Percentiles rank a stretch among this genome's conserved stretches.
phyloP scores from a whole-genome alignment of 2,113 vertebrate species.

The Andinoacara biseriatus region DNA sequence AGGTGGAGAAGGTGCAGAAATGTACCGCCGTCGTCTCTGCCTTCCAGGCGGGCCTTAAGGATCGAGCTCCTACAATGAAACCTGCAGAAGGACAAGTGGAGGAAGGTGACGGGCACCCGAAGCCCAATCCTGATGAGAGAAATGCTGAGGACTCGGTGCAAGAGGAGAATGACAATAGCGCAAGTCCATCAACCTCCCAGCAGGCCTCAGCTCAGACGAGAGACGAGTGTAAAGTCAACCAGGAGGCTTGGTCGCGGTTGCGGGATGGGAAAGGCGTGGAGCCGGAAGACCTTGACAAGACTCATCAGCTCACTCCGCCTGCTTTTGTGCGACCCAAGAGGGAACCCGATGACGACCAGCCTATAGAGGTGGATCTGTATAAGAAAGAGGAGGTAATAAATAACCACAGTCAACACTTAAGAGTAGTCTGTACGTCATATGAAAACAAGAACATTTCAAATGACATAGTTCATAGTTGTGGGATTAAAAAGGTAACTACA shows the following conservation, averaged over 20 bases:
- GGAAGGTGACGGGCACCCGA: slow-evolving; percentile 74
- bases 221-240: slow-evolving; percentile 81
- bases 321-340: slow-evolving; percentile 90
- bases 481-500: slow-evolving; percentile 32
- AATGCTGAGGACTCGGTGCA: slow-evolving; percentile 47
- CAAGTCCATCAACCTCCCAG: slow-evolving; percentile 57
- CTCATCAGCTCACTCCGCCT: slow-evolving; percentile 86
- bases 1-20: slow-evolving; percentile 97
- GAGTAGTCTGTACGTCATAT: neutral
- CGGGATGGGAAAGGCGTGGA: slow-evolving; percentile 93
- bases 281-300: slow-evolving; percentile 91
- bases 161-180: slow-evolving; percentile 70
- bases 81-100: slow-evolving; percentile 62
- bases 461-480: neutral
- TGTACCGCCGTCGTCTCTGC: slow-evolving; percentile 93
- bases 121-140: slow-evolving; percentile 70
- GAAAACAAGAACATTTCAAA: neutral
- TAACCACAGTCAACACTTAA: neutral
- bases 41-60: slow-evolving; percentile 90
- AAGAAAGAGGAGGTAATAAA: slow-evolving; percentile 85
- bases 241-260: slow-evolving; percentile 92
- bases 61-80: slow-evolving; percentile 76
- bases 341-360: slow-evolving; percentile 87
- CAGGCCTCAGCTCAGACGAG: slow-evolving; percentile 58
- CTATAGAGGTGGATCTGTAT: slow-evolving; percentile 84